Evolutionary conservation across 2,797 vertebrate genomes (phyloP).

Genomic region (Luscinia luscinia): DNA sequence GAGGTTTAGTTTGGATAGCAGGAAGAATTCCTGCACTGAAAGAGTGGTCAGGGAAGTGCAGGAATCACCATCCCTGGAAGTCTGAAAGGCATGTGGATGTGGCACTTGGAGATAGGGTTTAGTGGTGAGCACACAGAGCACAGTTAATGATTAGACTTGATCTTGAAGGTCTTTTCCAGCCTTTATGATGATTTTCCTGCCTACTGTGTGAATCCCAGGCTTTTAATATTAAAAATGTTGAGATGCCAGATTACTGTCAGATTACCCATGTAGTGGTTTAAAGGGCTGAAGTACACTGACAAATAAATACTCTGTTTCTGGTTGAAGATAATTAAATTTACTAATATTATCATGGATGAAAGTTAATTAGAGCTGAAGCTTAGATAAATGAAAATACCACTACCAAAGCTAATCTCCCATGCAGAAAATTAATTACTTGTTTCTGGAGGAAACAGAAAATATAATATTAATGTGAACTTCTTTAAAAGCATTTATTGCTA

Average conservation of each 20-base stretch:
- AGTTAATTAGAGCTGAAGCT: neutral
- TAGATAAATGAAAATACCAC: neutral
- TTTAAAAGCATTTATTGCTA: neutral
- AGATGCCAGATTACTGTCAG: slow-evolving; percentile 1
- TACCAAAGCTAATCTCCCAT: neutral
- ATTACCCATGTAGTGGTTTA: neutral
- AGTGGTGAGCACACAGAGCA: neutral
- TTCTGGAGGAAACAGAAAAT: neutral
- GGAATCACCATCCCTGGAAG: neutral
- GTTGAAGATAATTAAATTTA: neutral
- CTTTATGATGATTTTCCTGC: neutral
- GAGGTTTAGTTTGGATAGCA: neutral
- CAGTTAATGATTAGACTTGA: neutral
- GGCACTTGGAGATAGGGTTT: neutral
- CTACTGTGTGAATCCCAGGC: neutral
- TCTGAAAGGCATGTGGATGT: neutral
- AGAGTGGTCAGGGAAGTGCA: neutral
- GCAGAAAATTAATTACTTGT: neutral
- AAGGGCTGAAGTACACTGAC: neutral
- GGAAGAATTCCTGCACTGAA: neutral
- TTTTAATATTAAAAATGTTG: neutral
- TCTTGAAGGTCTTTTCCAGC: neutral
- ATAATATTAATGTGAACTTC: neutral
- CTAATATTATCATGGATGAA: neutral
- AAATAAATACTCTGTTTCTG: neutral